These are phyloP conservation scores for Anas platyrhynchos DNA, from an alignment of 2,113 vertebrate genomes.

Conservation along the genomic window DNA sequence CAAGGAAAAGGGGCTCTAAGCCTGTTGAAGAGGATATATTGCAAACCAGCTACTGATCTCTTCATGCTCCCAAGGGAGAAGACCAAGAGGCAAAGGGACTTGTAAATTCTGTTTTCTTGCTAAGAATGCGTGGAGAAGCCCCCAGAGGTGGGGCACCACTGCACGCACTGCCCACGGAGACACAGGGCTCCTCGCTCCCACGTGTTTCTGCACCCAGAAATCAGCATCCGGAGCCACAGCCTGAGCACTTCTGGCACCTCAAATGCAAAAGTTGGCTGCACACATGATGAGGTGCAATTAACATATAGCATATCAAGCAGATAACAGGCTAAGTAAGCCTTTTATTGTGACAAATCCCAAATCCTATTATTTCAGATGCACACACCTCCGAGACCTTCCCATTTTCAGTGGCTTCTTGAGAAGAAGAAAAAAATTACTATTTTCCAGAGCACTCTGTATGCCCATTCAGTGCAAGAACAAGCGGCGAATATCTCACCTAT, in stretches of 20 bases:
- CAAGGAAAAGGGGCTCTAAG: background rate
- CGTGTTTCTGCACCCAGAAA: accelerated
- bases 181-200: background rate
- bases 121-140: background rate
- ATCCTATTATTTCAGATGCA: background rate
- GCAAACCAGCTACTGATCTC: background rate
- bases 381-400: background rate
- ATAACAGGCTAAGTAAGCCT: background rate
- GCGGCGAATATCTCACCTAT: too few species aligned
- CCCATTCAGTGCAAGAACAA: background rate
- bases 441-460: background rate
- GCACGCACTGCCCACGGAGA: accelerated
- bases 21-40: background rate
- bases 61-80: background rate
- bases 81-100: background rate
- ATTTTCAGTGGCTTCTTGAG: background rate
- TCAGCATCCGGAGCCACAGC: background rate
- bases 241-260: accelerated
- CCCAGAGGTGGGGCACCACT: accelerated
- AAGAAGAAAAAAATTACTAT: background rate
- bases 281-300: background rate
- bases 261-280: background rate
- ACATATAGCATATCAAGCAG: accelerated
- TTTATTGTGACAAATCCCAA: background rate
- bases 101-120: background rate